Evolutionary conservation across 1,140 invertebrate species (phyloP), one percentile per base, ranked within the genome.

Genomic region (Brachionus angularis): DNA sequence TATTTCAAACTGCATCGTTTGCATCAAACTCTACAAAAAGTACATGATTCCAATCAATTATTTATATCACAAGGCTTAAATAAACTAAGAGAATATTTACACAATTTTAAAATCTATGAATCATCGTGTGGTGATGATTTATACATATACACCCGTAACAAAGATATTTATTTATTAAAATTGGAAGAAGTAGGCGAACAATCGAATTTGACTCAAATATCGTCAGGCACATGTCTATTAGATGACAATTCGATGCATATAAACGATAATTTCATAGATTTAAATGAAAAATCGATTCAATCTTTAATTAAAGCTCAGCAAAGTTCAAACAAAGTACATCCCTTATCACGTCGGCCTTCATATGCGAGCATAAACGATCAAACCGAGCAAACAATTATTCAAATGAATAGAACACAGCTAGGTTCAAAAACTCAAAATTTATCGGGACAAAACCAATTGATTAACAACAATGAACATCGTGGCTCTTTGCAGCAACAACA

Each of bases 1-100:
- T 23, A 34, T 29, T 67, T 67, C 47, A 67, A 67, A 67, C 42
- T 67, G n/a, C 62, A 67, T 67, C 62, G 62, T 33, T 50, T 67
- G 23, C 62, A 67, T 36, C 47, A 50, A 34, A 67, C 25, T 14
- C n/a, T 47, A 7, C 62, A 47, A 67, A 46, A 50, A 33, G n/a
- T 18, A 2, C 47, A 46, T 33, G 47, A 47, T 8, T 33, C 25
- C 18, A 46, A 46, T 10, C 42, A 34, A 10, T 18, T 33, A 34
- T n/a, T 42, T 16, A 29, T 67, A 3, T 67, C 62, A 3, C 62
- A 67, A 14, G 62, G 62, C 8, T 27, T 67, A 4, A 46, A 16
- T 29, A 50, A 46, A 34, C 31, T 67, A n/a, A 23, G 47, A 36
- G 62, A 67, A 12, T 67, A 29, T 21, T 67, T 67, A 29, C 25